A percentile compares a stretch with the other conserved stretches of the same genome.
These are phyloP conservation scores for Trinectes maculatus DNA, from an alignment of 2,113 vertebrate genomes.

Conservation along the genomic window DNA sequence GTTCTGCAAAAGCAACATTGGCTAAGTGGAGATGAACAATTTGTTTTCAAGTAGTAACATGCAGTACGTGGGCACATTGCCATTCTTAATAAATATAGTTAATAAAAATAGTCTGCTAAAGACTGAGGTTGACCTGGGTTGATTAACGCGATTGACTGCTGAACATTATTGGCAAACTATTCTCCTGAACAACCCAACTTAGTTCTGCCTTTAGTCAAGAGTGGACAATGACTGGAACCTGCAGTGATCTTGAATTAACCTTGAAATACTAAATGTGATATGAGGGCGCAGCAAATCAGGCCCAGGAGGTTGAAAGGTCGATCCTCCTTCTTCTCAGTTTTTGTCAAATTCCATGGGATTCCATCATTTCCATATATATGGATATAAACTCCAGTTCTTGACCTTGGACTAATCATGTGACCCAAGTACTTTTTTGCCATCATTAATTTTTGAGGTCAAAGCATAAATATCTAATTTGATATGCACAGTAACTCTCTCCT, in stretches of 20 bases:
- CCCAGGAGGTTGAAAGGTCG: no score
- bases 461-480: not conserved
- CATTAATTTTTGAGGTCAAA: not conserved
- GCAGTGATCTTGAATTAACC: no score
- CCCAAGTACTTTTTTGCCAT: no score
- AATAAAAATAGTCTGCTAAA: no score
- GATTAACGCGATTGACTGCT: no score
- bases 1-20: slow-evolving; percentile 2
- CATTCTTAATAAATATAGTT: no score
- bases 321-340: not conserved
- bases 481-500: not conserved
- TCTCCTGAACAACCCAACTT: no score
- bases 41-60: not conserved
- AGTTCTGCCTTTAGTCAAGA: no score
- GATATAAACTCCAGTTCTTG: not conserved
- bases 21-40: not conserved
- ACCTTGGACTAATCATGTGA: not conserved
- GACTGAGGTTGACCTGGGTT: no score
- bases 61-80: not conserved
- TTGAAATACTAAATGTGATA: not conserved
- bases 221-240: no score
- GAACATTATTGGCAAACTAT: no score
- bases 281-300: not conserved
- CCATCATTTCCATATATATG: not conserved
- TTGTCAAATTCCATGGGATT: not conserved